Conservation (phyloP, 2,797 vertebrate genomes). For the Sparidentex hasta region DNA sequence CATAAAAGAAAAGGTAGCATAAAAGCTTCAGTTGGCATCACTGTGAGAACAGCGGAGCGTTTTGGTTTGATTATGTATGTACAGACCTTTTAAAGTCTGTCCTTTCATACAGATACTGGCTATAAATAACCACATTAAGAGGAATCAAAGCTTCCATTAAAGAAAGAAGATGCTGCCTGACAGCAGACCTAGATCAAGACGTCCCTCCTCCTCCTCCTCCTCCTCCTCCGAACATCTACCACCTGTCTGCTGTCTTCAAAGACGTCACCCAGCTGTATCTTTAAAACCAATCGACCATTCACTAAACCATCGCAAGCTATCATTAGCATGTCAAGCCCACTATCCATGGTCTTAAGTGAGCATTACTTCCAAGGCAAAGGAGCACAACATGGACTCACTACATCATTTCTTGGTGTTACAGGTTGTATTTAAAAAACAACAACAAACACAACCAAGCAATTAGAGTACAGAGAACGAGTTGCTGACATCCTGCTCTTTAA, state of each 20-base stretch:
- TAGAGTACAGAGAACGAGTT: no score
- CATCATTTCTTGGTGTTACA: no score
- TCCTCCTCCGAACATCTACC: neutral
- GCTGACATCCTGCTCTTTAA: no score
- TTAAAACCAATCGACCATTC: neutral
- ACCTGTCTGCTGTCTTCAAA: neutral
- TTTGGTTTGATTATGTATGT: neutral
- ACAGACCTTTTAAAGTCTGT: neutral
- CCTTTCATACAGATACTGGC: neutral
- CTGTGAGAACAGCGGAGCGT: neutral
- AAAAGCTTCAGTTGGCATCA: neutral
- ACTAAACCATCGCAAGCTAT: neutral
- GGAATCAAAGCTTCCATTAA: neutral
- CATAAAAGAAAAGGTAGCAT: conserved; percentile 7
- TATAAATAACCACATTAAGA: neutral
- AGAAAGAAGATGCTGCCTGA: neutral
- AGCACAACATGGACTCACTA: neutral
- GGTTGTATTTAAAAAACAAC: no score
- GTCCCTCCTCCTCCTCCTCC: neutral
- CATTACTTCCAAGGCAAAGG: neutral
- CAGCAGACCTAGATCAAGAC: neutral
- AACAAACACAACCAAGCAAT: no score
- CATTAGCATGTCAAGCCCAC: no score
- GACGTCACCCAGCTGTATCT: neutral
- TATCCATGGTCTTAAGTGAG: no score